Evolutionary conservation across 2,888 invertebrate genomes (phyloP).

Genomic region (Melieria picta): DNA sequence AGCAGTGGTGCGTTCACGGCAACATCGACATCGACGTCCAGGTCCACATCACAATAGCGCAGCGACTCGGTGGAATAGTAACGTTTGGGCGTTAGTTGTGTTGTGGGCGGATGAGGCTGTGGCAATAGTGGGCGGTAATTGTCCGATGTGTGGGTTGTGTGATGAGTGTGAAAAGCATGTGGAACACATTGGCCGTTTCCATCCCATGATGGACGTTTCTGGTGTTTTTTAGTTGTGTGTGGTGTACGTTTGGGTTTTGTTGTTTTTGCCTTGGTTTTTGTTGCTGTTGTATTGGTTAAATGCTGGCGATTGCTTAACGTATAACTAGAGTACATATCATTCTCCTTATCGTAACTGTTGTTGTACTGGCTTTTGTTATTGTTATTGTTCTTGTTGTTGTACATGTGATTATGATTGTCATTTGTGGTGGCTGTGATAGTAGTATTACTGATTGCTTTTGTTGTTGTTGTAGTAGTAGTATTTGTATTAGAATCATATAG

Average conservation of each 20-base stretch:
- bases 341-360: slow-evolving; percentile 39
- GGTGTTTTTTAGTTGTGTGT: background rate
- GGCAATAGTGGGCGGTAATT: slow-evolving; percentile 19
- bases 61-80: slow-evolving; percentile 41
- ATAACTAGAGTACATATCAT: slow-evolving; percentile 39
- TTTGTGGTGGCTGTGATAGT: slow-evolving; percentile 27
- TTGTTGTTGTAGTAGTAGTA: slow-evolving; percentile 37
- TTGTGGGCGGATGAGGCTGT: slow-evolving; percentile 25
- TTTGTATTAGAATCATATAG: slow-evolving; percentile 21
- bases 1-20: slow-evolving; percentile 28
- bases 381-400: slow-evolving; percentile 39
- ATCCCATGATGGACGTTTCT: slow-evolving; percentile 18
- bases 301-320: slow-evolving; percentile 46
- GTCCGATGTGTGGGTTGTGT: slow-evolving; percentile 29
- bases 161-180: slow-evolving; percentile 17
- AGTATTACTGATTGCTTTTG: slow-evolving; percentile 40
- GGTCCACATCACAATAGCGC: slow-evolving; percentile 35
- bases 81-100: slow-evolving; percentile 26
- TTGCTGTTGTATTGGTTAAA: slow-evolving; percentile 41
- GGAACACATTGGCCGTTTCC: background rate
- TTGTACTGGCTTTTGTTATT: slow-evolving; percentile 30
- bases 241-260: slow-evolving; percentile 13
- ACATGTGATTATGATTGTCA: slow-evolving; percentile 36
- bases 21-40: slow-evolving; percentile 27
- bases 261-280: slow-evolving; percentile 23